Conservation (phyloP, 2,888 invertebrate genomes). For the Chymomyza caudatula region DNA sequence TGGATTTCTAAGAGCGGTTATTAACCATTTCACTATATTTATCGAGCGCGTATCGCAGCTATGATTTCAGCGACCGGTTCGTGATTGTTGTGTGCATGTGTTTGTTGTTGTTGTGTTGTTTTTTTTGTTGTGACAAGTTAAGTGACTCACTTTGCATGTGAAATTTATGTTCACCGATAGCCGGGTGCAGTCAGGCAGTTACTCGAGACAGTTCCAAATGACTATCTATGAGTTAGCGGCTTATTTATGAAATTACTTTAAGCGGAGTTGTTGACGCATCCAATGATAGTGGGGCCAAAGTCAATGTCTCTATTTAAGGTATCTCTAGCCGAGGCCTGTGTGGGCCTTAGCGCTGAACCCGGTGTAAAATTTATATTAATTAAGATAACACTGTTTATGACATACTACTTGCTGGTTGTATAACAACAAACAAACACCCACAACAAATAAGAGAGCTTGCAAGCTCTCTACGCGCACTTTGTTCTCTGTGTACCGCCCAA, state of each 20-base stretch:
- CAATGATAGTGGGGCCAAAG: constrained; percentile 36
- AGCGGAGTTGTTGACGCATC: constrained; percentile 61
- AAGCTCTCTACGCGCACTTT: background rate
- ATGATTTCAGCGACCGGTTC: constrained; percentile 28
- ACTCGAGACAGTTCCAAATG: background rate
- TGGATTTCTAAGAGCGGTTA: constrained; percentile 43
- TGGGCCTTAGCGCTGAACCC: background rate
- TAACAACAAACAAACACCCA: too few species aligned
- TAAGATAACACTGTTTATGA: background rate
- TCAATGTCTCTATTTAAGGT: constrained; percentile 39
- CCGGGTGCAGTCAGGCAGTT: background rate
- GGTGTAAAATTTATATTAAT: background rate
- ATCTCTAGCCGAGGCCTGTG: background rate
- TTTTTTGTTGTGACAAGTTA: constrained; percentile 59
- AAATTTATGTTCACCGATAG: constrained; percentile 54
- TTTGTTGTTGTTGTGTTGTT: too few species aligned
- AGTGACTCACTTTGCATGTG: constrained; percentile 48
- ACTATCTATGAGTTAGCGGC: background rate
- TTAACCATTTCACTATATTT: constrained; percentile 49
- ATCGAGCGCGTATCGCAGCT: constrained; percentile 23
- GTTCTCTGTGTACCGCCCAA: background rate
- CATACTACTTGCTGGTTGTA: too few species aligned
- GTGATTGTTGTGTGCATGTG: constrained; percentile 9
- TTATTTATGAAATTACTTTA: constrained; percentile 52
- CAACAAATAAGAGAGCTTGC: background rate